Percentiles rank a stretch among this genome's conserved stretches.
Conservation (phyloP, 2,888 invertebrate species). For the Hesperia comma region DNA sequence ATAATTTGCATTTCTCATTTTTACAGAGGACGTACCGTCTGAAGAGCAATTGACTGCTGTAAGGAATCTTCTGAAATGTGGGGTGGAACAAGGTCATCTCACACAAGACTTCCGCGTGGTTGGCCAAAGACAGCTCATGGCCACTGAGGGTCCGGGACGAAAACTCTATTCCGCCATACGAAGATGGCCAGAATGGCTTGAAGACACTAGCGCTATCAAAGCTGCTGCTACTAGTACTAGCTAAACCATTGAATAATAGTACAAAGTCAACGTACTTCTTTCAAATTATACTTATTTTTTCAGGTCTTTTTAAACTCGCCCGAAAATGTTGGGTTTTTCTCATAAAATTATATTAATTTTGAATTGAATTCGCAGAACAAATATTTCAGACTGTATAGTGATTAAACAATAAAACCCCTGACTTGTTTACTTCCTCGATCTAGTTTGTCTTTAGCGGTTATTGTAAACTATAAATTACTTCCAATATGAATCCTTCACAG, state of each 20-base stretch:
- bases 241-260: background rate
- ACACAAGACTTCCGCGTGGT: constrained; percentile 82
- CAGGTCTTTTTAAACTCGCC: no score
- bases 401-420: no score
- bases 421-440: no score
- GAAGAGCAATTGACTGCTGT: constrained; percentile 70
- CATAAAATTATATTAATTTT: no score
- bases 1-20: background rate
- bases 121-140: constrained; percentile 83
- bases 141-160: constrained; percentile 73
- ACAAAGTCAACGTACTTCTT: background rate
- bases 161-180: constrained; percentile 73
- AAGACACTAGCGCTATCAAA: constrained; percentile 54
- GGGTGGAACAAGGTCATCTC: constrained; percentile 84
- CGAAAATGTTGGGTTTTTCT: no score
- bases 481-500: no score
- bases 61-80: constrained; percentile 84
- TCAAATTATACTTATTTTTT: no score
- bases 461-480: no score
- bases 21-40: constrained; percentile 84
- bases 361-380: no score
- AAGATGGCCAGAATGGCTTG: constrained; percentile 74
- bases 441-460: no score
- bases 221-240: background rate
- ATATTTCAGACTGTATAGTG: no score